Evolutionary conservation across 2,797 vertebrate species (phyloP), one percentile per base, ranked within the genome.

Genomic region (Acanthiza pusilla): DNA sequence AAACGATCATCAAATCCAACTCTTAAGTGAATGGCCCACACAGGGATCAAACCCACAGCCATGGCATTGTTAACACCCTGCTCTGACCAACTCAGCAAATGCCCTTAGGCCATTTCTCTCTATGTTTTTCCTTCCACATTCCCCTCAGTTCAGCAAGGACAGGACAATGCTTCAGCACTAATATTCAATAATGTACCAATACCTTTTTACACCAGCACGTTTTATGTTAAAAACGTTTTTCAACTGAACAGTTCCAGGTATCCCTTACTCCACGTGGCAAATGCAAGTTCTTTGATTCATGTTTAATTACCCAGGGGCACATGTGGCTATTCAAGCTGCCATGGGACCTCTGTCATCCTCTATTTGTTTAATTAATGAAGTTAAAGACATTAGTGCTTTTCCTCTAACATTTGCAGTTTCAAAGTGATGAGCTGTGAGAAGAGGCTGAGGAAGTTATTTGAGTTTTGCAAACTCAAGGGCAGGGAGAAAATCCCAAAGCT

Each of bases 121-220:
- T 62, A 3, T 11, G 19, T 23, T 76, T 74, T 40, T 57, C 23
- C 85, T 89, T 57, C 34, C 61, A 26, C 4, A 2, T 54, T 87
- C 57, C 67, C 23, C 58, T 63, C 50, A 40, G 45, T 18, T 76
- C 58, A 27, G 1, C 0, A 0, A 61, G 27, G 20, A 42, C 0
- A 2, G 66, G 38, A 5, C 7, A 51, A 53, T 0, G 5, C 38
- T 61, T 13, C 57, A 47, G 60, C 30, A 42, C 29, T 20, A 23
- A 36, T 17, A 26, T 9, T 23, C 65, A 55, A 1, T 13, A 13
- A 16, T 51, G 71, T 67, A 4, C 16, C 47, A 55, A 4, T 17
- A 30, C 29, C 5, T 29, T 13, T 63, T 79, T 23, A 22, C 16
- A 57, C 16, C 15, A 67, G 48, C 17, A 15, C 10, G 7, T 15